Percentiles rank a stretch among this genome's conserved stretches.
Evolutionary conservation across 2,113 vertebrate species (phyloP).

Genomic region (Alaudala cheleensis): DNA sequence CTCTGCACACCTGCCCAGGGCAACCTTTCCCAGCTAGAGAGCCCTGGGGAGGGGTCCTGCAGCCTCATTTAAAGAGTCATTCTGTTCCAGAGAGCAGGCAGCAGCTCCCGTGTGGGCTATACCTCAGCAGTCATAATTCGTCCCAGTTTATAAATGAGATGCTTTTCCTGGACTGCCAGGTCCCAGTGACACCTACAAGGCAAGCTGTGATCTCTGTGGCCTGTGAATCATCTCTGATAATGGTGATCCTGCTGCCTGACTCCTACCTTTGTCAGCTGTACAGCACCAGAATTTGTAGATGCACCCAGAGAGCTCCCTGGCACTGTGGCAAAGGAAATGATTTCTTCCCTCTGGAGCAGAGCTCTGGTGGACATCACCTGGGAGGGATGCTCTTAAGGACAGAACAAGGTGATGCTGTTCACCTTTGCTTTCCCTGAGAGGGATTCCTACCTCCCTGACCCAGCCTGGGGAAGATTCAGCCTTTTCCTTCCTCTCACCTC

Average conservation of each 20-base stretch:
- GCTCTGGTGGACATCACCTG: neutral
- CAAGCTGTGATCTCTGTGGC: constrained; percentile 7
- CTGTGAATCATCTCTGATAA: neutral
- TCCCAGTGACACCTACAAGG: neutral
- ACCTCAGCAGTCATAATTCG: fast-evolving
- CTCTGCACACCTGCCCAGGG: neutral
- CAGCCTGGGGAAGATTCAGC: neutral
- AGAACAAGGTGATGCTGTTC: neutral
- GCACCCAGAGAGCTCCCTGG: neutral
- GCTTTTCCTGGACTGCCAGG: constrained; percentile 7
- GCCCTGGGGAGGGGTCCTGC: neutral
- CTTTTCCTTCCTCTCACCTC: neutral
- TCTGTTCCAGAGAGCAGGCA: neutral
- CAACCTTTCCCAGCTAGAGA: neutral
- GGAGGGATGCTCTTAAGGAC: neutral
- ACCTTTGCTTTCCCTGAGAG: neutral
- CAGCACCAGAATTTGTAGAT: neutral
- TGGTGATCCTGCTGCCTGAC: neutral
- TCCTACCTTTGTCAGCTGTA: neutral
- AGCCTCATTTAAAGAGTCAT: neutral
- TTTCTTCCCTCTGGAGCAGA: neutral
- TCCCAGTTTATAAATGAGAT: neutral
- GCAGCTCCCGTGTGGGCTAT: neutral
- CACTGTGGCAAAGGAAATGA: fast-evolving
- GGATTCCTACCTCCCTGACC: neutral